Evolutionary conservation across 2,888 invertebrate species (phyloP).

Genomic region (Sycophila texana): DNA sequence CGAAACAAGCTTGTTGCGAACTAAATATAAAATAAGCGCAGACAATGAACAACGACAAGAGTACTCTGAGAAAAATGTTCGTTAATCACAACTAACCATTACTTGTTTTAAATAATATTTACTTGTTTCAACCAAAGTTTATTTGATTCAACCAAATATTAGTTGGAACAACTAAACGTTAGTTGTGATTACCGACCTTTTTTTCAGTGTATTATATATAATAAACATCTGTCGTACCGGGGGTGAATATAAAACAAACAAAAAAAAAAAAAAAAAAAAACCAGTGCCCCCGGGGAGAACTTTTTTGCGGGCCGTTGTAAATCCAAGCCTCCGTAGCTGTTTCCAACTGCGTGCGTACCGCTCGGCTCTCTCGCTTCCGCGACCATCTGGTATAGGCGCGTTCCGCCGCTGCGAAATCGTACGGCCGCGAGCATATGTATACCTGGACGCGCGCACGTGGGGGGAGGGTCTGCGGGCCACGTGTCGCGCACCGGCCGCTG

Average conservation of each 20-base stretch:
- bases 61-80: no score
- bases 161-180: no score
- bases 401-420: not conserved
- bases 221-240: conserved; percentile 2
- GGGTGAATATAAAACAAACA: not conserved
- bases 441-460: conserved; percentile 3
- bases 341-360: not conserved
- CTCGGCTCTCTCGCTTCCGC: conserved; percentile 21
- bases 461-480: not conserved
- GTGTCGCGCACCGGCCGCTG: not conserved
- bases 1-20: not conserved
- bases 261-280: conserved; percentile 9
- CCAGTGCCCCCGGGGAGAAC: not conserved
- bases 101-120: no score
- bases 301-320: conserved; percentile 16
- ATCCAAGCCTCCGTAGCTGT: not conserved
- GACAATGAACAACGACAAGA: conserved; percentile 11
- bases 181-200: no score
- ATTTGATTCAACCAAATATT: no score
- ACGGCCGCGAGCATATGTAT: not conserved
- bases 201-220: no score
- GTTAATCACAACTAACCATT: no score
- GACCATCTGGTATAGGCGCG: not conserved
- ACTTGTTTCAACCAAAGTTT: no score
- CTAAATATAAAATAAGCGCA: not conserved